Conservation (phyloP, 1,140 invertebrate species). For the Drosophila repletoides region DNA sequence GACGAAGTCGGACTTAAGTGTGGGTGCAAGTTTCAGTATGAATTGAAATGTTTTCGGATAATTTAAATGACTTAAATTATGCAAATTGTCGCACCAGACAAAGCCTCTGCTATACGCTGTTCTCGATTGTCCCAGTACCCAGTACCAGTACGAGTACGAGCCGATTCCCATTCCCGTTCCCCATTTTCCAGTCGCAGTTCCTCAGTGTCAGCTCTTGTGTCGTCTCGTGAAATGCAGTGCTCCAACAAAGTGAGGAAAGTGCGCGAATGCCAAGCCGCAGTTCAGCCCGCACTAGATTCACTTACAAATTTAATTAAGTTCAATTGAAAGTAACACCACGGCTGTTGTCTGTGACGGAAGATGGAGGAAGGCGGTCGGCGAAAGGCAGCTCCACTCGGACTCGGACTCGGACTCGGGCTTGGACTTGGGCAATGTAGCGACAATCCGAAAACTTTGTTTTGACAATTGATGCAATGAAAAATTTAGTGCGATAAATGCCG, state of each 20-base stretch:
- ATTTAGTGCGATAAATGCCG: constrained; percentile 59
- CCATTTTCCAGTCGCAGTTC: constrained; percentile 14
- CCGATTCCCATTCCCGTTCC: too few species aligned
- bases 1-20: constrained; percentile 17
- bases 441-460: constrained; percentile 77
- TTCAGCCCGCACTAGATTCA: constrained; percentile 78
- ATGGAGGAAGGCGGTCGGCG: background rate
- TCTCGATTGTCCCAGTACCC: constrained; percentile 8
- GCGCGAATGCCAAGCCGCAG: background rate
- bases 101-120: constrained; percentile 25
- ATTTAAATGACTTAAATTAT: constrained; percentile 82
- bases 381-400: constrained; percentile 21
- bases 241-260: constrained; percentile 2
- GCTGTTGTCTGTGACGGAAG: constrained; percentile 18
- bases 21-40: constrained; percentile 44
- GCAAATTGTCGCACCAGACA: constrained; percentile 81
- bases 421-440: constrained; percentile 54
- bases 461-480: constrained; percentile 80
- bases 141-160: background rate
- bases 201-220: constrained; percentile 25
- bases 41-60: constrained; percentile 81
- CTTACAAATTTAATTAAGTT: constrained; percentile 82
- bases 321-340: constrained; percentile 81
- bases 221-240: constrained; percentile 20
- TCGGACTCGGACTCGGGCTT: too few species aligned